Conservation (phyloP, 2,797 vertebrate species). For the Podarcis siculus region DNA sequence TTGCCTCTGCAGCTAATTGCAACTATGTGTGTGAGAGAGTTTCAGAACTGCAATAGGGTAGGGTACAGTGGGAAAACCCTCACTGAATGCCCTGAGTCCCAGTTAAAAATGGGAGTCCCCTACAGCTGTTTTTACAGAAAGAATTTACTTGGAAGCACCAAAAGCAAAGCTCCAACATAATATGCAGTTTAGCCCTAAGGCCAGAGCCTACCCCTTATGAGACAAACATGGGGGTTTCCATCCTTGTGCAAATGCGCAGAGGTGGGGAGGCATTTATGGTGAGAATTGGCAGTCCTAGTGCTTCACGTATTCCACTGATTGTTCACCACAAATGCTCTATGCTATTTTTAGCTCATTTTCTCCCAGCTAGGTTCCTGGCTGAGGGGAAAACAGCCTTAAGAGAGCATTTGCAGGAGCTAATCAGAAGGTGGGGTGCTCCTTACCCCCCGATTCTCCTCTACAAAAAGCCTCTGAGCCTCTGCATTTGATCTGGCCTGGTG, state of each 20-base stretch:
- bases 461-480: not conserved
- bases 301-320: not conserved
- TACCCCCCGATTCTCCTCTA: no score
- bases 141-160: not conserved
- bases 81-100: not conserved
- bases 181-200: not conserved
- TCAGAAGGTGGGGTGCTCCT: not conserved
- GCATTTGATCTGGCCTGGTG: not conserved
- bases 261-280: not conserved
- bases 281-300: not conserved
- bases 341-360: not conserved
- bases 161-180: not conserved
- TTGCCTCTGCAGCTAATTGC: no score
- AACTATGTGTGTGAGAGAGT: no score
- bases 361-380: not conserved
- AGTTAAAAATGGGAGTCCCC: not conserved
- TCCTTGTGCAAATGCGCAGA: not conserved
- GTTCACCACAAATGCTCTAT: not conserved
- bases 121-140: not conserved
- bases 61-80: no score
- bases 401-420: not conserved
- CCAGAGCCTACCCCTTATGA: not conserved
- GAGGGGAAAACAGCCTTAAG: not conserved
- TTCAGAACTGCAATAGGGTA: no score
- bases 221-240: not conserved